Conservation (phyloP, 2,888 invertebrate species). For the Escarpia spicata region DNA sequence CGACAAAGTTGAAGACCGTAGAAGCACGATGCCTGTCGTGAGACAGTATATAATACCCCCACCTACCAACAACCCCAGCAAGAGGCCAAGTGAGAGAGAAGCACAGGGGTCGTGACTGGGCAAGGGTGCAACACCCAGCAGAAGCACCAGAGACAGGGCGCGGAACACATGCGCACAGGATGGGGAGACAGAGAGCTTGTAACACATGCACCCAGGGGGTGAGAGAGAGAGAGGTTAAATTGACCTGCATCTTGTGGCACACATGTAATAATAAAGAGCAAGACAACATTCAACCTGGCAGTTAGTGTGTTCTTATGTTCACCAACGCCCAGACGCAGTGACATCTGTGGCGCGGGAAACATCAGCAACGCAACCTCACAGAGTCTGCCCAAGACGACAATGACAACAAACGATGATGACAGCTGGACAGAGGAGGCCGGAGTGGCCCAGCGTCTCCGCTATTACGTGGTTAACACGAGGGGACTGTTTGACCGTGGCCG, state of each 20-base stretch:
- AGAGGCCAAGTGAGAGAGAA: background rate
- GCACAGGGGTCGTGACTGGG: background rate
- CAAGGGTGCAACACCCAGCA: conserved; percentile 3
- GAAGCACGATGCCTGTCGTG: background rate
- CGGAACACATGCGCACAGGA: too few species aligned
- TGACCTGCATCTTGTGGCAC: background rate
- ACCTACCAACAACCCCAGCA: background rate
- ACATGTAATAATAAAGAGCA: conserved; percentile 16
- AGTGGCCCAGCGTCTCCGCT: background rate
- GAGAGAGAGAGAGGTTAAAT: conserved; percentile 2
- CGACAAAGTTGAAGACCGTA: background rate
- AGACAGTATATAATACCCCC: background rate
- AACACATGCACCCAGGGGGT: background rate
- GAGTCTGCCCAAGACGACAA: background rate
- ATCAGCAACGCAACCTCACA: background rate
- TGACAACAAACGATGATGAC: conserved; percentile 3
- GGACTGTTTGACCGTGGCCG: background rate
- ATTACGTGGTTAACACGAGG: background rate
- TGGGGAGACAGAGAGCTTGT: background rate
- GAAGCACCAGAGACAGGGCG: background rate
- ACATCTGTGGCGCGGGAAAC: background rate
- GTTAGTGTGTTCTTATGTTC: conserved; percentile 13
- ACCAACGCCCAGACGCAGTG: background rate
- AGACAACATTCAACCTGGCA: background rate
- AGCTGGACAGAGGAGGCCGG: background rate